Conservation (phyloP, 2,113 vertebrate species). For the Lucifuga dentata region DNA sequence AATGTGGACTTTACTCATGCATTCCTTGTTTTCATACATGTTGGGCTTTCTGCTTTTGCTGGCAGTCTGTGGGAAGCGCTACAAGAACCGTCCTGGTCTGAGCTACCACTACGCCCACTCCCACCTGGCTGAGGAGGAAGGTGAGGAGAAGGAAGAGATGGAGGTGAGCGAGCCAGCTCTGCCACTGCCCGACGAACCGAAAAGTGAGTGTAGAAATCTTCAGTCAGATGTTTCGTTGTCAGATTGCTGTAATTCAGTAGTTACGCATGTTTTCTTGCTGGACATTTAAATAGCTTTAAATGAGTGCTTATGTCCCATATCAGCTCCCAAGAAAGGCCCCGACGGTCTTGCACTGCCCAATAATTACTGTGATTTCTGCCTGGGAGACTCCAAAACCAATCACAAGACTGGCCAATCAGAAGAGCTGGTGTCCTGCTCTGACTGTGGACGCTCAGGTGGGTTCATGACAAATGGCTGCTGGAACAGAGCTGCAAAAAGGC, state of each 20-base stretch:
- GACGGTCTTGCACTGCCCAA: slow-evolving; percentile 93
- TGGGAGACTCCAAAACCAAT: slow-evolving; percentile 96
- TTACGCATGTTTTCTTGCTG: no score
- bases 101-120: slow-evolving; percentile 98
- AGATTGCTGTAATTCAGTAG: neutral
- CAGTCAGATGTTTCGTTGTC: neutral
- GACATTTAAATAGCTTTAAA: no score
- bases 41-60: slow-evolving; percentile 52
- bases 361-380: slow-evolving; percentile 98
- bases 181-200: slow-evolving; percentile 88
- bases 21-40: slow-evolving; percentile 46
- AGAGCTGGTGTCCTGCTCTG: slow-evolving; percentile 95
- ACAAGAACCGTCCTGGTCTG: slow-evolving; percentile 96
- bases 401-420: slow-evolving; percentile 96
- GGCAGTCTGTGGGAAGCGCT: slow-evolving; percentile 96
- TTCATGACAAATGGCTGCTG: neutral
- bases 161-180: slow-evolving; percentile 86
- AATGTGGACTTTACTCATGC: neutral
- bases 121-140: slow-evolving; percentile 96
- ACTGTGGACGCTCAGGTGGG: slow-evolving; percentile 94
- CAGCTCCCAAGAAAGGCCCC: slow-evolving; percentile 93
- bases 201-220: slow-evolving; percentile 82
- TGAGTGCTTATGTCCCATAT: no score
- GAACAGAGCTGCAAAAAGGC: neutral
- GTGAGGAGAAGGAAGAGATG: slow-evolving; percentile 91